phyloP scores from a whole-genome alignment of 2,888 invertebrate species.

The Mimas tiliae region DNA sequence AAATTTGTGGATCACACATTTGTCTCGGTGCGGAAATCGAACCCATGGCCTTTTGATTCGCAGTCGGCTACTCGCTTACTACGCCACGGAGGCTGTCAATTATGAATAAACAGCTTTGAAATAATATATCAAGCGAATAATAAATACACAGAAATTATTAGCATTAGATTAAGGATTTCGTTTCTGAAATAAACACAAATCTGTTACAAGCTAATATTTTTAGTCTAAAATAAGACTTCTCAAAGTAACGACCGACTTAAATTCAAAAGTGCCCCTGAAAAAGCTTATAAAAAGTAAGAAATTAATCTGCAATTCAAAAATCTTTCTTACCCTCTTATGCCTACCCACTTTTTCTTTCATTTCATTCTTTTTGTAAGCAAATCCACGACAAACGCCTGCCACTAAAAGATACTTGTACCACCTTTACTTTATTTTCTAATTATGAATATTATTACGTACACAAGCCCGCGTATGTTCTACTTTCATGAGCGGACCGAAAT shows the following conservation, averaged over 20 bases:
- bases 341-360: constrained; percentile 49
- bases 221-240: constrained; percentile 53
- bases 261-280: constrained; percentile 63
- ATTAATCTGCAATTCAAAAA: constrained; percentile 77
- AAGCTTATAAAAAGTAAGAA: constrained; percentile 72
- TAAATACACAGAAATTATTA: not conserved
- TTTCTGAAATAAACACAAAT: constrained; percentile 36
- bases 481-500: constrained; percentile 18
- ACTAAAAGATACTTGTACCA: constrained; percentile 8
- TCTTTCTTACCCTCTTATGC: constrained; percentile 61
- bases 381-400: constrained; percentile 49
- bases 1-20: no score
- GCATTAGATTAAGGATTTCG: not conserved
- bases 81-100: no score
- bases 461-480: constrained; percentile 6
- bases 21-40: no score
- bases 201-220: constrained; percentile 36
- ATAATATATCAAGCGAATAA: no score
- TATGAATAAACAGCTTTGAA: no score
- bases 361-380: constrained; percentile 49
- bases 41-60: no score
- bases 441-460: constrained; percentile 39
- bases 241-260: constrained; percentile 60
- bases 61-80: no score
- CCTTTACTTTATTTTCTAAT: constrained; percentile 36